phyloP scores from a whole-genome alignment of 2,888 invertebrate genomes.

The Volucella inflata region DNA sequence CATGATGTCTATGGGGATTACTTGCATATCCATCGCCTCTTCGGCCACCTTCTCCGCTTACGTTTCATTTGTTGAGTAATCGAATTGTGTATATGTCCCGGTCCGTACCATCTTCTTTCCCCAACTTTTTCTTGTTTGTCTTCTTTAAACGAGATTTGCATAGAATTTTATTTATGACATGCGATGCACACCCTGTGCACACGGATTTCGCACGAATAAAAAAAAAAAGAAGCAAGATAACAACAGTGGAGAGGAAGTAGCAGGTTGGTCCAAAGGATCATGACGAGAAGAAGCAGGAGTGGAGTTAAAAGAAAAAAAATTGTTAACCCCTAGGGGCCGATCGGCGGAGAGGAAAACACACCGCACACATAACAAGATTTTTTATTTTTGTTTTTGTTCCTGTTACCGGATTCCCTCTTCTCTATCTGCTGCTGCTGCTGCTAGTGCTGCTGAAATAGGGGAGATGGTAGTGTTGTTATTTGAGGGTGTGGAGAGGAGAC shows the following conservation, averaged over 20 bases:
- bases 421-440: not conserved
- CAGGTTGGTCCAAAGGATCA: conserved; percentile 37
- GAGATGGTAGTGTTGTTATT: not conserved
- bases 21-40: conserved; percentile 38
- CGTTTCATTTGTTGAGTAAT: conserved; percentile 48
- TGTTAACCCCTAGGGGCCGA: conserved; percentile 42
- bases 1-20: conserved; percentile 69
- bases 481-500: conserved; percentile 21
- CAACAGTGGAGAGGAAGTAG: conserved; percentile 35
- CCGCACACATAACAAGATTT: conserved; percentile 66
- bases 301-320: conserved; percentile 27
- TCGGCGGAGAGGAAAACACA: conserved; percentile 63
- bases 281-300: not conserved
- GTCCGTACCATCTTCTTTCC: conserved; percentile 4
- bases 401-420: conserved; percentile 5
- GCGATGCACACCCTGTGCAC: conserved; percentile 66
- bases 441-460: not conserved
- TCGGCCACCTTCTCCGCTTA: conserved; percentile 18
- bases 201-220: conserved; percentile 50
- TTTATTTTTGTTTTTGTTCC: conserved; percentile 25
- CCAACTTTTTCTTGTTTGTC: conserved; percentile 33
- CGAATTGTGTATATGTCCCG: conserved; percentile 70
- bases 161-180: conserved; percentile 75
- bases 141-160: conserved; percentile 69
- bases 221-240: conserved; percentile 6